A percentile compares a stretch with the other conserved stretches of the same genome.
These are phyloP conservation scores for Cinclus cinclus DNA, from an alignment of 2,113 vertebrate species.

Conservation along the genomic window DNA sequence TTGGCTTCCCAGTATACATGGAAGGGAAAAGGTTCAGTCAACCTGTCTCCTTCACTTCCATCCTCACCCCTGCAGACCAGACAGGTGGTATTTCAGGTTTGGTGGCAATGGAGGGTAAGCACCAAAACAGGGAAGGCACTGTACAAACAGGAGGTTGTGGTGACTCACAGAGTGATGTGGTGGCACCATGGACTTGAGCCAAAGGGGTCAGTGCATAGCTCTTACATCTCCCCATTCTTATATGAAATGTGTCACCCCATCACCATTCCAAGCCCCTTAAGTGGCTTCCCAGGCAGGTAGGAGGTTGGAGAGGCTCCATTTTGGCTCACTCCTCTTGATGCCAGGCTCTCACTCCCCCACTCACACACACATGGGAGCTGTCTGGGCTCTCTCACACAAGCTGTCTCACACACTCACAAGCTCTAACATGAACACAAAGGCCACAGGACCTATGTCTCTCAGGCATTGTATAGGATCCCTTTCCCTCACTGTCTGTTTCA, in stretches of 20 bases:
- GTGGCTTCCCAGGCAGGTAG: background rate
- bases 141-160: background rate
- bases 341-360: background rate
- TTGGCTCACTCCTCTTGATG: background rate
- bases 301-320: background rate
- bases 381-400: background rate
- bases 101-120: background rate
- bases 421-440: background rate
- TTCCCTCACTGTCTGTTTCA: background rate
- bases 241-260: background rate
- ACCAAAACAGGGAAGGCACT: background rate
- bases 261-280: fast-evolving
- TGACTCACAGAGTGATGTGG: too few relatives aligned
- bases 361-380: fast-evolving
- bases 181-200: background rate
- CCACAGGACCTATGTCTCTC: background rate
- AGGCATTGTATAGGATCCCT: background rate
- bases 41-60: background rate
- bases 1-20: background rate
- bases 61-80: background rate
- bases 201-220: background rate
- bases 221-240: background rate
- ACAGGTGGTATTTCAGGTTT: background rate
- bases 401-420: background rate
- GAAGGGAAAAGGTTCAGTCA: background rate